Percentiles rank a stretch among this genome's conserved stretches.
Conservation (phyloP, 1,140 invertebrate species). For the Theocolax elegans region DNA sequence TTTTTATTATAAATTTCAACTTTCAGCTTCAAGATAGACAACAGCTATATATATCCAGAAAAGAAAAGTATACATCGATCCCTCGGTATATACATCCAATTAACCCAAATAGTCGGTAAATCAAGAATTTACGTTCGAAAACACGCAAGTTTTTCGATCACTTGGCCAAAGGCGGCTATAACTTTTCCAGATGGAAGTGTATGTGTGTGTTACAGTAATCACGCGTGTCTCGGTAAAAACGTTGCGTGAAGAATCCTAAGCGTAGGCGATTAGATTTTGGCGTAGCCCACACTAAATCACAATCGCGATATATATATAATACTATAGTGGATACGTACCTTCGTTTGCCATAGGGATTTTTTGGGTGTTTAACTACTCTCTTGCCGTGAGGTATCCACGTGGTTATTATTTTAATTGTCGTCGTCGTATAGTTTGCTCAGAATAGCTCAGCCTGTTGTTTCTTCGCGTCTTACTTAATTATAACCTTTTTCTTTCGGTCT, state of each 20-base stretch:
- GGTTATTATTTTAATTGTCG: slow-evolving; percentile 64
- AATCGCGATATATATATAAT: slow-evolving; percentile 3
- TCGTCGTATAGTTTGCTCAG: slow-evolving; percentile 26
- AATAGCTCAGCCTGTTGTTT: too few species aligned
- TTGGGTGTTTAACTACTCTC: slow-evolving; percentile 15
- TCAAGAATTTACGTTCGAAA: slow-evolving; percentile 9
- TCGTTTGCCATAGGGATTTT: neutral
- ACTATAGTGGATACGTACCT: slow-evolving; percentile 17
- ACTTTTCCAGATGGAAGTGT: slow-evolving; percentile 4
- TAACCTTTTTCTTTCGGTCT: too few species aligned
- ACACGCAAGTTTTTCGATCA: neutral
- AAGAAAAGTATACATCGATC: neutral
- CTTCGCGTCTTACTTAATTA: too few species aligned
- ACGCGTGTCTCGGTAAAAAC: too few species aligned
- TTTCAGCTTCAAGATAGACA: too few species aligned
- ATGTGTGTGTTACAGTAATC: too few species aligned
- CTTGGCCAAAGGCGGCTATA: neutral
- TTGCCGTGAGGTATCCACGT: slow-evolving; percentile 32
- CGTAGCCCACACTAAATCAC: slow-evolving; percentile 28
- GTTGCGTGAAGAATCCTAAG: too few species aligned
- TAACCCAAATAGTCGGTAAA: slow-evolving; percentile 28
- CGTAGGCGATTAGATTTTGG: neutral
- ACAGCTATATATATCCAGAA: neutral
- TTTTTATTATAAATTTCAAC: too few species aligned
- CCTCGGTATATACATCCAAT: slow-evolving; percentile 12